These are phyloP conservation scores for Corvus hawaiiensis DNA, from an alignment of 2,113 vertebrate species.

Conservation along the genomic window DNA sequence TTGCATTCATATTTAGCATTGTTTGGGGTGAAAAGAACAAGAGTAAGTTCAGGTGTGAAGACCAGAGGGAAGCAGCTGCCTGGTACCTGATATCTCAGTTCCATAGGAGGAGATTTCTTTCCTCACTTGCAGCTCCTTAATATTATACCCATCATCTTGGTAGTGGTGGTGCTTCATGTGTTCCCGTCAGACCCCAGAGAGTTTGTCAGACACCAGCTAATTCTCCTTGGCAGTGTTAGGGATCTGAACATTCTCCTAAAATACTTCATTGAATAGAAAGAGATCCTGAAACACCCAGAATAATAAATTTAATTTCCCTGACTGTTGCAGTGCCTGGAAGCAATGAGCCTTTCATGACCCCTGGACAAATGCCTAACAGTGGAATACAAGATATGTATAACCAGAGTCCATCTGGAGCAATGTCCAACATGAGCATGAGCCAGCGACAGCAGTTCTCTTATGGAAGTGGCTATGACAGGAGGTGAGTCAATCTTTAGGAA, in stretches of 20 bases:
- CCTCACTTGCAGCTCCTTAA: neutral
- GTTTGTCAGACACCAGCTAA: constrained; percentile 17
- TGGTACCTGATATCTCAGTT: neutral
- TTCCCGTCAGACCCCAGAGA: neutral
- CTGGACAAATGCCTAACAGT: constrained; percentile 87
- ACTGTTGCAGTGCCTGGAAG: constrained; percentile 83
- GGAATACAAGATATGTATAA: constrained; percentile 92
- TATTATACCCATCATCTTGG: neutral
- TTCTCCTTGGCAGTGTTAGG: constrained; percentile 25
- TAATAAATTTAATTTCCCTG: constrained; percentile 18
- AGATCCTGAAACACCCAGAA: neutral
- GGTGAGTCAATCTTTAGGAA: constrained; percentile 68
- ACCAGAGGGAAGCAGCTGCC: neutral
- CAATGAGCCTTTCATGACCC: constrained; percentile 87
- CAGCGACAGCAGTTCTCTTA: constrained; percentile 92
- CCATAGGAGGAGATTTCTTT: neutral
- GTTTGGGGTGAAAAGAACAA: neutral
- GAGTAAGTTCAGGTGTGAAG: neutral
- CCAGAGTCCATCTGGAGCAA: constrained; percentile 80
- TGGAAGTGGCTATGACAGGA: constrained; percentile 87
- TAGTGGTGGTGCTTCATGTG: constrained; percentile 2
- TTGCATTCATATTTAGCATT: neutral
- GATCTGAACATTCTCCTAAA: constrained; percentile 31
- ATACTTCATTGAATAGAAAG: constrained; percentile 5
- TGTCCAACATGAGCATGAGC: constrained; percentile 85